Conservation (phyloP, 2,113 vertebrate species). For the Aptenodytes patagonicus region DNA sequence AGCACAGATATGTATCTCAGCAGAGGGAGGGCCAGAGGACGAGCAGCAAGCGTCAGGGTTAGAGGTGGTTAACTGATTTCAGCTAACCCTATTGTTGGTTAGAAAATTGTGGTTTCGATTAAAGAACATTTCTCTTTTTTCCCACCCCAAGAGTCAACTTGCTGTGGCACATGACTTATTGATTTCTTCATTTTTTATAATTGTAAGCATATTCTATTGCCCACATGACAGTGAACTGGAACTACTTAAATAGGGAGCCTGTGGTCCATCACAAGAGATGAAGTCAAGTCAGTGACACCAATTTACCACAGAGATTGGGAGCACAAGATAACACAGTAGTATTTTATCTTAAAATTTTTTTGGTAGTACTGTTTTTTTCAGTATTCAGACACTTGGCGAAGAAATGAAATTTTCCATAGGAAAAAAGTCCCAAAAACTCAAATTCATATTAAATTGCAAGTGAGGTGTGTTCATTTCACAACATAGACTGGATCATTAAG, state of each 20-base stretch:
- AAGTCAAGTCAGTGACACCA: not conserved
- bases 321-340: not conserved
- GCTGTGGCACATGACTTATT: not conserved
- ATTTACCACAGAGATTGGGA: not conserved
- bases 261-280: not conserved
- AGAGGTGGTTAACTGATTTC: not conserved
- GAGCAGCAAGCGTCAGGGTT: not conserved
- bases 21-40: not conserved
- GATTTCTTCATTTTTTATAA: not conserved
- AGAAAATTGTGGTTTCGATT: not conserved
- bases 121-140: rapidly evolving
- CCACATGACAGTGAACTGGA: not conserved
- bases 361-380: not conserved
- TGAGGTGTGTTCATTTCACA: not conserved
- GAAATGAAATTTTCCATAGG: not conserved
- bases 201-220: not conserved
- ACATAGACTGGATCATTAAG: not conserved
- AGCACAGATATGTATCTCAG: not conserved
- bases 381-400: not conserved
- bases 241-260: not conserved
- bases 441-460: not conserved
- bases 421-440: not conserved
- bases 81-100: not conserved
- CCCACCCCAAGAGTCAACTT: rapidly evolving
- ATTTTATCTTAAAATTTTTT: not conserved